Conservation (phyloP, 2,888 invertebrate genomes). For the Ceraclea dissimilis region DNA sequence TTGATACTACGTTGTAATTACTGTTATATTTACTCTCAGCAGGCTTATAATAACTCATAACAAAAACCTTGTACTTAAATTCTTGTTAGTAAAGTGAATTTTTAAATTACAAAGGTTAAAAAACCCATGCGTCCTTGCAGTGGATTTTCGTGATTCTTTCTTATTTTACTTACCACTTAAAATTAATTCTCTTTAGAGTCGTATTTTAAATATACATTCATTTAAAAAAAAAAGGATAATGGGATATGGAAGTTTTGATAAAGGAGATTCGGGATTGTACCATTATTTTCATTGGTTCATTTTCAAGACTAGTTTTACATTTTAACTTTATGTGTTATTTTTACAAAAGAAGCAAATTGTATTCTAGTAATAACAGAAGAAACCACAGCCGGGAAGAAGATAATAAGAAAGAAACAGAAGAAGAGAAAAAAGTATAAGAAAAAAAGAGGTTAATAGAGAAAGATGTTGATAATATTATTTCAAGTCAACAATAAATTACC, state of each 20-base stretch:
- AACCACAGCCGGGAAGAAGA: background rate
- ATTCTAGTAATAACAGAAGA: background rate
- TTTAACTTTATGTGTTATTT: background rate
- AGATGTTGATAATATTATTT: background rate
- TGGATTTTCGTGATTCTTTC: no score
- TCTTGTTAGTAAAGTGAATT: no score
- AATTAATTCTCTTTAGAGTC: no score
- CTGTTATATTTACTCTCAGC: no score
- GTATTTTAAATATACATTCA: no score
- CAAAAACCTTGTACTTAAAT: no score
- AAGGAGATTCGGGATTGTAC: background rate
- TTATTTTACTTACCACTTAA: no score
- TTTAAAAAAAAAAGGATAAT: background rate
- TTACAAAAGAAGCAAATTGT: background rate
- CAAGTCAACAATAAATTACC: constrained; percentile 38
- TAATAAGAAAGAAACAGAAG: background rate
- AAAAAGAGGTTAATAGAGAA: background rate
- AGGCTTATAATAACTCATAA: no score
- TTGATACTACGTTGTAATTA: no score
- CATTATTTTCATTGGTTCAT: background rate
- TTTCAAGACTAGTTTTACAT: background rate
- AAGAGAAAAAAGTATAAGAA: background rate
- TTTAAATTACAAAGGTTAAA: no score
- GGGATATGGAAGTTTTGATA: background rate
- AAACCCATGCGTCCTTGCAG: no score